These are phyloP conservation scores for Periplaneta americana DNA, from an alignment of 1,140 invertebrate species.

Conservation along the genomic window DNA sequence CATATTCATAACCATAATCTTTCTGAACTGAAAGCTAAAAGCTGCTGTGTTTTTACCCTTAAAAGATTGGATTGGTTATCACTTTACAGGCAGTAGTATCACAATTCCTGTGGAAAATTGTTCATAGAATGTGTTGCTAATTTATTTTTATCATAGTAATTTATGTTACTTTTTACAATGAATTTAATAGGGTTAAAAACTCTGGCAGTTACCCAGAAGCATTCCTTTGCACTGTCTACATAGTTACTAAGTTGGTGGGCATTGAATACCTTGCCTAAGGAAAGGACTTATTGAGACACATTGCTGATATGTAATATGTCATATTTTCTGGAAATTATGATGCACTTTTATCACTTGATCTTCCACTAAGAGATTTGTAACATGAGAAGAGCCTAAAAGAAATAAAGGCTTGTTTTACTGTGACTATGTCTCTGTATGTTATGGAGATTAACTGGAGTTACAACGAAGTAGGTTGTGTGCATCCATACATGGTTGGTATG, in stretches of 20 bases:
- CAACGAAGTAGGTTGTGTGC: too few species aligned
- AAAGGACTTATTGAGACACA: background rate
- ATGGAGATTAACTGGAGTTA: too few species aligned
- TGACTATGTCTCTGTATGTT: too few species aligned
- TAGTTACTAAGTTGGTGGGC: background rate
- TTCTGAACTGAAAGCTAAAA: background rate
- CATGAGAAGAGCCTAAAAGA: background rate
- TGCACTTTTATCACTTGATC: background rate
- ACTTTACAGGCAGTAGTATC: background rate
- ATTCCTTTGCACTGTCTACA: background rate
- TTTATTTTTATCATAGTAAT: background rate
- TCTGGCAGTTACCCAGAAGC: background rate
- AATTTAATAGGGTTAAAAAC: background rate
- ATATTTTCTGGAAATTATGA: background rate
- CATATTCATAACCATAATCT: background rate
- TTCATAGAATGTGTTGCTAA: background rate
- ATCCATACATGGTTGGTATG: too few species aligned
- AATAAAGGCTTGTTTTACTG: background rate
- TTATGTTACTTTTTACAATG: background rate
- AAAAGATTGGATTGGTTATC: background rate
- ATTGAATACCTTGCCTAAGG: background rate
- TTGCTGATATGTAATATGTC: background rate
- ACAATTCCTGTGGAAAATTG: background rate
- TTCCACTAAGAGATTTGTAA: background rate
- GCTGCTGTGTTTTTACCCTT: background rate